A percentile compares a stretch with the other conserved stretches of the same genome.
Conservation (phyloP, 2,797 vertebrate species). For the Clangula hyemalis region DNA sequence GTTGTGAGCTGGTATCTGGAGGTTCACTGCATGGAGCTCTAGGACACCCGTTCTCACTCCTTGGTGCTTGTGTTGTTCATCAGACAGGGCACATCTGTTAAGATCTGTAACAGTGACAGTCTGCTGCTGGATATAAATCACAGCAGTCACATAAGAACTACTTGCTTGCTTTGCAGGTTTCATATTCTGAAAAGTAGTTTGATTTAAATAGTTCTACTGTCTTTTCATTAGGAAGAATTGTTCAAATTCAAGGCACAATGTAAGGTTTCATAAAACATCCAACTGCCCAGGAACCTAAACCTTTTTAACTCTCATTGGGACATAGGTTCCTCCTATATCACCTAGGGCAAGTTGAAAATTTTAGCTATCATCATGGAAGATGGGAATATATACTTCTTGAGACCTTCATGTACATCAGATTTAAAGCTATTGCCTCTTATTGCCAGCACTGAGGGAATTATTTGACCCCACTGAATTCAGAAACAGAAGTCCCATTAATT, state of each 20-base stretch:
- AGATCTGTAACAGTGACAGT: neutral
- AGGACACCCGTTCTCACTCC: neutral
- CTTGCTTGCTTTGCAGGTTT: neutral
- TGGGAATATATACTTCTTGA: neutral
- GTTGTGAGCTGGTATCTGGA: neutral
- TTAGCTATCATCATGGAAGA: neutral
- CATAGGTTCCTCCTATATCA: neutral
- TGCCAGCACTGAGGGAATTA: slow-evolving; percentile 20
- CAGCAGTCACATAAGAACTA: neutral
- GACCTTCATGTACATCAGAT: neutral
- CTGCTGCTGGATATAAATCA: neutral
- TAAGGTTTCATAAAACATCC: neutral
- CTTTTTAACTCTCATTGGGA: neutral
- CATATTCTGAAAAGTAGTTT: neutral
- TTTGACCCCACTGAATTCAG: slow-evolving; percentile 10
- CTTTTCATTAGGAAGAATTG: neutral
- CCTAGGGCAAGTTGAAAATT: neutral
- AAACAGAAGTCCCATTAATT: slow-evolving; percentile 32
- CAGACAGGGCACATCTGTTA: neutral
- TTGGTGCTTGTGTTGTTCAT: neutral
- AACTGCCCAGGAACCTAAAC: neutral
- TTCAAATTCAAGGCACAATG: neutral
- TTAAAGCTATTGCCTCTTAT: neutral
- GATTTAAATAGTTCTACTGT: neutral
- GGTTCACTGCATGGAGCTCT: neutral